Conservation (phyloP, 92 coral and sea anemone genomes). For the Palythoa caribaeorum region DNA sequence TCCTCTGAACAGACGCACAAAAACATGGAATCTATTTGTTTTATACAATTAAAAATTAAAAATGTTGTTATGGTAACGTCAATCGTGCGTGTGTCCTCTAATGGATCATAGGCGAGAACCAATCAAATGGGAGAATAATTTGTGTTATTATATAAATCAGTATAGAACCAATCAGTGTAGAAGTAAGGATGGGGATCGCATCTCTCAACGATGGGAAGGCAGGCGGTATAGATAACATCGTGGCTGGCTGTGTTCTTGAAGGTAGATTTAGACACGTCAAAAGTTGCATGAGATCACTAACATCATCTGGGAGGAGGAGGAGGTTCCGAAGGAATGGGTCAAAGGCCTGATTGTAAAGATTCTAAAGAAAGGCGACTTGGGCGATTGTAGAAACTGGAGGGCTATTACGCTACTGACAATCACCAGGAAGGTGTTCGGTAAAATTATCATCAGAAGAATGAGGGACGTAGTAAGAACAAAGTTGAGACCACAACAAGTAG, state of each 20-base stretch:
- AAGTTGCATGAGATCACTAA: no score
- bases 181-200: conserved; percentile 5
- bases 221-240: conserved; percentile 21
- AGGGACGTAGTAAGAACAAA: conserved; percentile 24
- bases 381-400: conserved; percentile 48
- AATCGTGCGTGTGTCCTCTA: no score
- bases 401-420: conserved; percentile 17
- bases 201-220: conserved; percentile 4
- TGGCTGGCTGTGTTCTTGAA: not conserved
- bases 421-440: not conserved
- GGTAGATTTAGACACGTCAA: not conserved
- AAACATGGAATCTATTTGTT: no score
- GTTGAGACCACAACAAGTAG: conserved; percentile 47
- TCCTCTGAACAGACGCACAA: no score
- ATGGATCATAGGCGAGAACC: no score
- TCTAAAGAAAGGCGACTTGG: conserved; percentile 44
- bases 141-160: no score
- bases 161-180: conserved; percentile 12
- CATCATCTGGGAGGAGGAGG: no score
- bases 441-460: conserved; percentile 25
- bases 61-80: no score
- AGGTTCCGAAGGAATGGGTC: conserved; percentile 22
- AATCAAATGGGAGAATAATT: no score
- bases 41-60: no score
- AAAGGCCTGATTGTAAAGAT: conserved; percentile 11